Evolutionary conservation across 1,140 invertebrate genomes (phyloP), one percentile per base, ranked within the genome.

Genomic region (Ceratoteleas bidentatus): DNA sequence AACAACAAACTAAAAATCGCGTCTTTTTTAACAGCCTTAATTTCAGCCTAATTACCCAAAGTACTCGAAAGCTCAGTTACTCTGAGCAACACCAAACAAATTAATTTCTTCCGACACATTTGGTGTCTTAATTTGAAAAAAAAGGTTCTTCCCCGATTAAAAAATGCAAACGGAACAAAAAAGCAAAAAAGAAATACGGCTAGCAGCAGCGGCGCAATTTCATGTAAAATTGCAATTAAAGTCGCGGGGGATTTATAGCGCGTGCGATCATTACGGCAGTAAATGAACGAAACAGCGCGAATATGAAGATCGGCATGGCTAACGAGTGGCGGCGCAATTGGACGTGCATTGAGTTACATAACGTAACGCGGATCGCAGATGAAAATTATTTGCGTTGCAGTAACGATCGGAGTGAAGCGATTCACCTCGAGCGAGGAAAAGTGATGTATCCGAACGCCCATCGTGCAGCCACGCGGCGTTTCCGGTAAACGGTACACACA

Each of bases 401-500:
- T 65, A 70, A 69, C 15, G 40, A 56, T 64, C 64, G 32, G 36
- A 49, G 16, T 53, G 50, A 60, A 70, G 58, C 53, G 66, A 62
- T 83, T 61, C 69, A 69, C 56, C 56, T 66, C 52, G 62, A 70
- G 65, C 64, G 69, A 56, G 80, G 81, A 88, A 87, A 88, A 87
- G 81, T 85, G 84, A 83, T 79, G 76, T 86, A 87, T 82, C 77
- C 85, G 76, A 85, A 86, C 85, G 82, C 83, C 80, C 85, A 86
- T 86, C 84, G 85, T 58, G 61, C 69, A 83, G 58, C 64, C 56
- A 24, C 32, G 52, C 58, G 66, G 49, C 76, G 78, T 88, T 89
- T 90, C 89, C 89, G 88, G 88, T 85, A 88, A 90, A 89, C 89
- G 89, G 88, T 89, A 88, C 69, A 85, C 81, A 81, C 81, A 83